Conservation (phyloP, 2,113 vertebrate species). For the Ochotona princeps region DNA sequence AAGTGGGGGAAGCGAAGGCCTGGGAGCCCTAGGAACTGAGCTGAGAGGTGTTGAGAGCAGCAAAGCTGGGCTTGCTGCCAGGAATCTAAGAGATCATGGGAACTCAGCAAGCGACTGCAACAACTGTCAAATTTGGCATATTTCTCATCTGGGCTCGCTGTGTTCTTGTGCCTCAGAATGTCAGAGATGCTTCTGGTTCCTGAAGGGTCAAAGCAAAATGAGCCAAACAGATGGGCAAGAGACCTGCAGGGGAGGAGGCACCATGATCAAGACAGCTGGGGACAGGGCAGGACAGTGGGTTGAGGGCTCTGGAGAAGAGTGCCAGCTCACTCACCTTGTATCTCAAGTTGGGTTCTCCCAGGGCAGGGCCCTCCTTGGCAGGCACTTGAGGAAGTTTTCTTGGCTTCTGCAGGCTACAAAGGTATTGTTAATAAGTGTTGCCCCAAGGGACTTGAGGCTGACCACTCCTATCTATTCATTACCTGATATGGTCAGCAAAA, state of each 20-base stretch:
- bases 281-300: not conserved
- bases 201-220: not conserved
- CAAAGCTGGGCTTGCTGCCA: not conserved
- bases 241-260: not conserved
- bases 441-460: not conserved
- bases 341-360: not conserved
- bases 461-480: conserved; percentile 3
- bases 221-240: not conserved
- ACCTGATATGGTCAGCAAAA: not conserved
- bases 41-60: not conserved
- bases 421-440: not conserved
- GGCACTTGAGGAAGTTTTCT: not conserved
- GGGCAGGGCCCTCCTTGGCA: not conserved
- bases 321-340: not conserved
- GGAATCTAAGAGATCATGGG: not conserved
- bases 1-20: not conserved
- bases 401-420: conserved; percentile 21
- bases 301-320: not conserved
- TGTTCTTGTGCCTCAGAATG: not conserved
- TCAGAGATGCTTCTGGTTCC: not conserved
- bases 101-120: not conserved
- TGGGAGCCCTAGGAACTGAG: not conserved
- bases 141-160: not conserved
- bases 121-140: not conserved
- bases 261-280: not conserved